Conservation (phyloP, 2,797 vertebrate genomes). For the Gallinago nigripennis region DNA sequence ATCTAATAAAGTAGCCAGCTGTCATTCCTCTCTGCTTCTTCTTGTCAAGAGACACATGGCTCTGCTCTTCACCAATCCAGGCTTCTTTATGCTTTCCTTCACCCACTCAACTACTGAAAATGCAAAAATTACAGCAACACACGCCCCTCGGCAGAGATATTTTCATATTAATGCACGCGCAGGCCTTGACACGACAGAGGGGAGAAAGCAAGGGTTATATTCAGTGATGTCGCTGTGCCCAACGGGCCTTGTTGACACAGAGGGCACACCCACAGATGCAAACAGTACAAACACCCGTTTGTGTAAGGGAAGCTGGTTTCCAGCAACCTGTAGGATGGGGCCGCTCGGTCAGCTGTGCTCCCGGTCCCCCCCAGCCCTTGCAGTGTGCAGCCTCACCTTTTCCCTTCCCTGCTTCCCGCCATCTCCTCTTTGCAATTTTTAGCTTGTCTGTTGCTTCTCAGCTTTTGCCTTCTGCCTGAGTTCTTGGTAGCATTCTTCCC, state of each 20-base stretch:
- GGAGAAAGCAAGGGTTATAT: not conserved
- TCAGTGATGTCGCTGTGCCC: not conserved
- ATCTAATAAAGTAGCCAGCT: not conserved
- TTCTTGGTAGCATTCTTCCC: not conserved
- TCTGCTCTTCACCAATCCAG: not conserved
- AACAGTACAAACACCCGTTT: not conserved
- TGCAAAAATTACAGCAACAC: not conserved
- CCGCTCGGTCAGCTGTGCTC: not conserved
- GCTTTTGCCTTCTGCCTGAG: not conserved
- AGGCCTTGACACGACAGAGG: not conserved
- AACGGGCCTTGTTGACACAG: not conserved
- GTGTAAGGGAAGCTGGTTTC: not conserved
- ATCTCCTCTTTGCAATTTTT: not conserved
- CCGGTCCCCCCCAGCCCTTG: no score
- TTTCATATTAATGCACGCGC: not conserved
- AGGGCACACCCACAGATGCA: not conserved
- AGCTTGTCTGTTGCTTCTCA: not conserved
- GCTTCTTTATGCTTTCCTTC: not conserved
- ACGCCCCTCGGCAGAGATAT: not conserved
- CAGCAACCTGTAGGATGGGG: not conserved
- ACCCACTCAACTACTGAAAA: not conserved
- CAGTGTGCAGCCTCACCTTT: not conserved
- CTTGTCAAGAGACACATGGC: not conserved
- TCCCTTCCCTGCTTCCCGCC: accelerated
- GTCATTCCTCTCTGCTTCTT: not conserved